Base-by-base conservation (phyloP, 2,888 invertebrate genomes). In the Eupithecia abbreviata region DNA sequence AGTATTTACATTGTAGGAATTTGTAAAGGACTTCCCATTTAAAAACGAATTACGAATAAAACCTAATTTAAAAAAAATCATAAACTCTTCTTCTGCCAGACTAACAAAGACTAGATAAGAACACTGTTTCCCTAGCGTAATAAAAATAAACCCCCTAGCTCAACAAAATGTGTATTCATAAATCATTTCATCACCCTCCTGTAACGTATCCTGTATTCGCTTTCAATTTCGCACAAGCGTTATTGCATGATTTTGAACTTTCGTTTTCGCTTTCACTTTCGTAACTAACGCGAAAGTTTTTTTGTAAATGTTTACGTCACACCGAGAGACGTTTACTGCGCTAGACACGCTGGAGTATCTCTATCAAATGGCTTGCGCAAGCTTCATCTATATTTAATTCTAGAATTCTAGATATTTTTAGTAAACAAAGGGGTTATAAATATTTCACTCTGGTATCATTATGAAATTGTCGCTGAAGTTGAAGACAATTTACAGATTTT, bases 221-320 rank as follows among this genome's bases (percentile, higher is more conserved):
- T 74, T 80, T 81, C 79, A 80, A 79, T 80, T 82, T 80, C 75
- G 80, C 80, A 80, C 79, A 79, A 78, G 75, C 76, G 80, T 80
- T 66, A 81, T 81, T 80, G 81, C 81, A 81, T 82, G 81, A 81
- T 81, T 82, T 82, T 82, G 82, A 82, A 82, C 82, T 82, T 82
- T 82, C 82, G 80, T 81, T 80, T 82, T 81, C 82, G 81, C 82
- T 82, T 82, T 82, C 82, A 77, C 82, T 82, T 81, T 82, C 82
- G 82, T 78, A 82, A 82, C 82, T 82, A 81, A 81, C 80, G 81
- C 82, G 82, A 82, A 82, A 82, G 82, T 82, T 82, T 82, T 81
- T 82, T 81, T 80, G 81, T 81, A 79, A 81, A 81, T 79, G 80
- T 80, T 82, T 82, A 82, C 82, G 82, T 82, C 82, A 82, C 80